Base-by-base conservation (phyloP, 2,113 vertebrate genomes). In the Nothocercus julius region DNA sequence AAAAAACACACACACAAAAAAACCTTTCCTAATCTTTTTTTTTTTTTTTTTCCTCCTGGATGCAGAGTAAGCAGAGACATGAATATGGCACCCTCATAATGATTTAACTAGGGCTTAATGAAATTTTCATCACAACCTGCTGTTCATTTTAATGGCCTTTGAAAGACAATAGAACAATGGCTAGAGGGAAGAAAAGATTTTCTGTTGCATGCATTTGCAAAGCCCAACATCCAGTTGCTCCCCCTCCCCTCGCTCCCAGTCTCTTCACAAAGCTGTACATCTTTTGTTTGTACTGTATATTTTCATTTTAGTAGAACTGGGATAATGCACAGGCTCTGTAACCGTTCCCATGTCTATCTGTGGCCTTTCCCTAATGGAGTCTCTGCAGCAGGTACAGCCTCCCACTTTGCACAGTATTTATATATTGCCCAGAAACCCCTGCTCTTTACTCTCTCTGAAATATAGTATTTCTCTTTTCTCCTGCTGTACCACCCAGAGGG, bases 41-140 rank as follows among this genome's bases (percentile, higher is more conserved):
- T 92, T 97, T 80, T 67, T 40, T 38, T 66, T 81, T 44, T 44
- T 18, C 21, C 49, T 91, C 63, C 85, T 93, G 94, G 85, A 97
- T 92, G 91, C 93, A 95, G 89, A 97, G 95, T 94, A 97, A 97
- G 97, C 89, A 92, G 90, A 97, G 96, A 97, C 98, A 98, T 98
- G 98, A 99, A 99, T 98, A 98, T 97, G 96, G 98, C 97, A 98
- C 98, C 98, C 98, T 99, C 98, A 98, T 99, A 99, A 99, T 99
- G 98, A 99, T 98, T 98, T 98, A 99, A 97, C 97, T 97, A 94
- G 98, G 98, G 98, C 98, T 99, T 99, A 98, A 99, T 99, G 99
- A 99, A 99, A 99, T 98, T 99, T 99, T 99, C 99, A 99, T 99
- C 98, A 98, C 98, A 99, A 99, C 98, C 99, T 99, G 98, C 99